These are phyloP conservation scores for Tyto alba DNA, from an alignment of 2,113 vertebrate species.

Conservation along the genomic window DNA sequence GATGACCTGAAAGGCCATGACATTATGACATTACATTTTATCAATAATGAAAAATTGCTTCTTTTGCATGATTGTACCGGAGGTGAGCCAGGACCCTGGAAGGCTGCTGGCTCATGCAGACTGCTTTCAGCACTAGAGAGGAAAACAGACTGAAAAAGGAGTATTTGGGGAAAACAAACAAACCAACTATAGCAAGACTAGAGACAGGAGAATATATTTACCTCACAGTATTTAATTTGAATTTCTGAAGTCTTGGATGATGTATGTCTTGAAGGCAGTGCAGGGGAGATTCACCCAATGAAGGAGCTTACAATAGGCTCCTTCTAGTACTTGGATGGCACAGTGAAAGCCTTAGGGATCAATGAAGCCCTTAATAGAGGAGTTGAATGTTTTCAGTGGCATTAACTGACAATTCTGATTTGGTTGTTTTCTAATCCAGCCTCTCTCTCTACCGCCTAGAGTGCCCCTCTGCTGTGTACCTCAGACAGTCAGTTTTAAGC, in stretches of 20 bases:
- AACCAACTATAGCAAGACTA: neutral
- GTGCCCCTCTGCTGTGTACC: neutral
- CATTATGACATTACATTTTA: constrained; percentile 84
- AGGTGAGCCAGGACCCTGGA: constrained; percentile 32
- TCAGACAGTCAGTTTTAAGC: neutral
- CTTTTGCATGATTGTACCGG: constrained; percentile 60
- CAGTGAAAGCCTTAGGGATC: neutral
- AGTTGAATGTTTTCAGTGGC: neutral
- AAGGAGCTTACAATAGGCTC: neutral
- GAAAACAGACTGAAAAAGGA: neutral
- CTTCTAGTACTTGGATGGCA: neutral
- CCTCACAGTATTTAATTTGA: neutral
- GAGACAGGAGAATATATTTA: neutral
- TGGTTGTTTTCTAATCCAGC: neutral
- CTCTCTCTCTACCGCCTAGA: neutral
- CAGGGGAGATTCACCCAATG: neutral
- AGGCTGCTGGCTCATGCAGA: constrained; percentile 3
- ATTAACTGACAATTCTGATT: neutral
- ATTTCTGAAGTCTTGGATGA: constrained; percentile 1
- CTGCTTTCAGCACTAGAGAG: neutral
- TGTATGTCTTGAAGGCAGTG: neutral
- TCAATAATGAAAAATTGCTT: constrained; percentile 83
- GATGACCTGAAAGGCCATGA: constrained; percentile 81
- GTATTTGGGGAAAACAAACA: neutral
- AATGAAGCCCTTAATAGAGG: neutral